Evolutionary conservation across 64 coral and sea anemone genomes (phyloP).

Genomic region (Anthopleura sola): DNA sequence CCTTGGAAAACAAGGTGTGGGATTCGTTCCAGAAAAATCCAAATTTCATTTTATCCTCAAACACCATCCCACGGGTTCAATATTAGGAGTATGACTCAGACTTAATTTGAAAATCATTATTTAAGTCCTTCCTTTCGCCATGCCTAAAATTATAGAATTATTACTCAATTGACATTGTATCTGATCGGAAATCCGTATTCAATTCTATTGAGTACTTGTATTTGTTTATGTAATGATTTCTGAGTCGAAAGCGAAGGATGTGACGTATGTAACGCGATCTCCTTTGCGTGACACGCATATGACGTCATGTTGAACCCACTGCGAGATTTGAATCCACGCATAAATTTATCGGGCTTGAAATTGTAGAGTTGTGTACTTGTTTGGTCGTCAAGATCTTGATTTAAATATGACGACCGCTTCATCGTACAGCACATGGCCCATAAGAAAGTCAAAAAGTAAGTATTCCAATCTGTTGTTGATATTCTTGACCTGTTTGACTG

Average conservation of each 20-base stretch:
- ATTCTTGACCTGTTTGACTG: background rate
- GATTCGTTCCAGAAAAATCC: background rate
- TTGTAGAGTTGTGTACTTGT: background rate
- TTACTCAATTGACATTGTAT: background rate
- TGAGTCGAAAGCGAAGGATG: background rate
- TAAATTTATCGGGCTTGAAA: constrained; percentile 13
- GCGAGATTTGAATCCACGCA: constrained; percentile 2
- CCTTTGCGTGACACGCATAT: background rate
- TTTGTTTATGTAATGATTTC: background rate
- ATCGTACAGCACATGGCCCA: constrained; percentile 21
- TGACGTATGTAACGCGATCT: background rate
- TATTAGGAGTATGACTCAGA: background rate
- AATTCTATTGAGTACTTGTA: background rate
- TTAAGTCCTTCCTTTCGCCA: background rate
- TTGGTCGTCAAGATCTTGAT: constrained; percentile 21
- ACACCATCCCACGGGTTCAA: background rate
- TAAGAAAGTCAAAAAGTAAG: constrained; percentile 23
- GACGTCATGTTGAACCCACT: background rate
- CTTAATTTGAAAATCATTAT: background rate
- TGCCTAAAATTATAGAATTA: background rate
- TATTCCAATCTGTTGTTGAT: background rate
- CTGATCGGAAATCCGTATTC: background rate
- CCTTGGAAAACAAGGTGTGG: background rate
- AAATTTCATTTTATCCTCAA: no score
- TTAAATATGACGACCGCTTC: constrained; percentile 7